phyloP scores from a whole-genome alignment of 2,113 vertebrate species.

The Ifrita kowaldi region DNA sequence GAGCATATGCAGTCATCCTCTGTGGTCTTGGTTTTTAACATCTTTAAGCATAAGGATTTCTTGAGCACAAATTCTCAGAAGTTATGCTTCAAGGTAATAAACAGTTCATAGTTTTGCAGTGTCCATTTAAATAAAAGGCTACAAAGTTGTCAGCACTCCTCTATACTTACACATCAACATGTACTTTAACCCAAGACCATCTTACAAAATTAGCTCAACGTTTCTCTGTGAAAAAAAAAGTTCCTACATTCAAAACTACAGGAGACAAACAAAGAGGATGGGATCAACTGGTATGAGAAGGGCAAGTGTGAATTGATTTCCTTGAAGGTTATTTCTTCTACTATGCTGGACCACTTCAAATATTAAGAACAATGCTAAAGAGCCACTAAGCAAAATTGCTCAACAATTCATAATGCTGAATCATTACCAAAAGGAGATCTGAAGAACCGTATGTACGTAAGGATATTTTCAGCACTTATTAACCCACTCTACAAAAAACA shows the following conservation, averaged over 20 bases:
- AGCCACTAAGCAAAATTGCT: neutral
- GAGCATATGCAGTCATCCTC: neutral
- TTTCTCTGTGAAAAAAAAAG: neutral
- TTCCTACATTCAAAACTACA: conserved; percentile 5
- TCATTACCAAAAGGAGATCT: neutral
- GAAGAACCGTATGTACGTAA: neutral
- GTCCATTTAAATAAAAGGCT: neutral
- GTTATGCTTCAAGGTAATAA: neutral
- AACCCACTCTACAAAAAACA: conserved; percentile 12
- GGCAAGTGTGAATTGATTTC: conserved; percentile 2
- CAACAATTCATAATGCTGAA: neutral
- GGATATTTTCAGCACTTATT: conserved; percentile 11
- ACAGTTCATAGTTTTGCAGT: neutral
- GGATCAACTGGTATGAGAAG: neutral
- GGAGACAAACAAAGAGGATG: conserved; percentile 9
- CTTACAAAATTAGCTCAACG: neutral
- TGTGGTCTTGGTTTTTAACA: neutral
- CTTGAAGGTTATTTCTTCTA: conserved; percentile 5
- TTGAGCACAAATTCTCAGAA: neutral
- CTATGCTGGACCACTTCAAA: conserved; percentile 18
- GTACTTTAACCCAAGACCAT: neutral
- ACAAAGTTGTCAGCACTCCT: neutral
- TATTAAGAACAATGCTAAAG: conserved; percentile 21
- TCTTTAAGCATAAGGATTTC: neutral
- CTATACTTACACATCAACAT: neutral